Evolutionary conservation across 2,113 vertebrate genomes (phyloP), one percentile per base, ranked within the genome.

Genomic region (Syngnathus scovelli): DNA sequence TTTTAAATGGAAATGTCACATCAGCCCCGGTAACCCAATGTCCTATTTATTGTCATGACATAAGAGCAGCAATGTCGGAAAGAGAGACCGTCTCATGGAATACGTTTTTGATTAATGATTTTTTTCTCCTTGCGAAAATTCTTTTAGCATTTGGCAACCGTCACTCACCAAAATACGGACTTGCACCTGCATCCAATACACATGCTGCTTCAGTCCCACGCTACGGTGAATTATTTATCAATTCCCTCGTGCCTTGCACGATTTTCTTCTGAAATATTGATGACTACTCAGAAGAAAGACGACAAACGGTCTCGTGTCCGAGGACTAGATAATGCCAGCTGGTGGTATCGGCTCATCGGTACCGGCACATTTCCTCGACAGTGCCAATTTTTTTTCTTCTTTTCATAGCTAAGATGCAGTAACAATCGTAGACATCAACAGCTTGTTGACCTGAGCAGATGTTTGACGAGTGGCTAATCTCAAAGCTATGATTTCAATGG

Each of bases 191-290:
- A 27, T 49, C 62, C 37, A 69, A 69, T 75, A 37, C 78, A 71
- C 69, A 75, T 37, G 69, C 37, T 63, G 41, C 71, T 72, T 76
- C 59, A 85, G 69, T 81, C 79, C 68, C 64, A 67, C 9, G 44
- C 62, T 71, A 78, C 11, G 49, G 76, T 80, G 48, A 81, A 77
- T 79, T 77, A 80, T 84, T 79, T 54, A 87, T 68, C 63, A 54
- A 76, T 79, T 70, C 71, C 68, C 71, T 69, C 62, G 68, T 59
- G 64, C 74, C 51, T 61, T 70, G 59, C 66, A 75, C 59, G 76
- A 80, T 77, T 77, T 84, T 78, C 70, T 59, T 63, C 11, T 86
- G 52, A 77, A 90, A 83, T 82, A 88, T 84, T 85, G 66, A 89
- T 83, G 69, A 75, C 3, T 11, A 44, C 55, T 1, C 48, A 78